Evolutionary conservation across 2,113 vertebrate genomes (phyloP), one percentile per base, ranked within the genome.

Genomic region (Eublepharis macularius): DNA sequence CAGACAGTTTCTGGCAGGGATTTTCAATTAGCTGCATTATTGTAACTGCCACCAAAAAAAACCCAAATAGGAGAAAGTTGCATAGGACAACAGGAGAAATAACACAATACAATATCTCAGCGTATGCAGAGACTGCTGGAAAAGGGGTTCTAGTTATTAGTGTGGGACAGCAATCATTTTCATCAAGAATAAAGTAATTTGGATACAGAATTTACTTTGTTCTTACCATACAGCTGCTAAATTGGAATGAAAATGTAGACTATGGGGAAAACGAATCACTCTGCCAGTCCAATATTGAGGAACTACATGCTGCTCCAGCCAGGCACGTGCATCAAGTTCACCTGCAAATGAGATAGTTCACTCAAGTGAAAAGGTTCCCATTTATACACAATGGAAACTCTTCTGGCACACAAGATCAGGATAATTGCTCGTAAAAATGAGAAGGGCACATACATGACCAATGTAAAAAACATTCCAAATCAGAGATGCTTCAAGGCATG

Each of bases 171-270:
- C 32, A 68, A 2, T 49, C 34, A 32, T 11, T 45, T 43, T 81
- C 17, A 81, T 70, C 24, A 54, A 41, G 16, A 81, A 51, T 69
- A 8, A 73, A 21, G 34, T 73, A 9, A 4, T 73, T 39, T 12
- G 6, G 17, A 80, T 34, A 63, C 19, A 47, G 54, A 34, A 10
- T 24, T 60, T 3, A 8, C 0, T 88, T 36, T 78, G 80, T 88
- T 88, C 97, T 97, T 93, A 99, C 99, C 99, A 99, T 81, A 99
- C 94, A 82, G 98, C 97, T 86, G 98, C 97, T 84, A 99, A 91
- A 93, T 99, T 99, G 89, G 99, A 98, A 95, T 99, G 98, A 70
- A 99, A 95, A 91, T 99, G 98, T 49, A 98, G 94, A 77, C 99
- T 99, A 93, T 99, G 98, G 41, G 97, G 96, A 86, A 98, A 98